Percentiles rank a stretch among this genome's conserved stretches.
phyloP scores from a whole-genome alignment of 1,140 invertebrate genomes.

The Tetramorium simillimum region DNA sequence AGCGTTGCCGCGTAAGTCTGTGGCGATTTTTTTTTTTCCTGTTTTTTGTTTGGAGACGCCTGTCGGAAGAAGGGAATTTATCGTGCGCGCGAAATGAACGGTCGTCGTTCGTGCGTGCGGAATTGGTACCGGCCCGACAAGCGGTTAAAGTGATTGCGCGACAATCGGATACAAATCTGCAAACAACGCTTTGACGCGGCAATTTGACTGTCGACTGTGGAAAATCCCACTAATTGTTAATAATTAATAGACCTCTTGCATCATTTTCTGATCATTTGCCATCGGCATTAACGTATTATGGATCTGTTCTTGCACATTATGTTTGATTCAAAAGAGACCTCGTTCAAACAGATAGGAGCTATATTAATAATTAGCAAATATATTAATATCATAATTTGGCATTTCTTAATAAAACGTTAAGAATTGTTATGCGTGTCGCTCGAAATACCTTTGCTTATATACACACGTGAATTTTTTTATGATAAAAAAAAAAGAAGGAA shows the following conservation, averaged over 20 bases:
- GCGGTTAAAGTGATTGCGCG: constrained; percentile 12
- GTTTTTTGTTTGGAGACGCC: background rate
- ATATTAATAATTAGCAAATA: background rate
- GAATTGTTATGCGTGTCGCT: background rate
- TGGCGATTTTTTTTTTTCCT: constrained; percentile 17
- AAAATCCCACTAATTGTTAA: background rate
- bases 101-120: background rate
- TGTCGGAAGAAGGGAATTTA: constrained; percentile 53
- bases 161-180: constrained; percentile 17
- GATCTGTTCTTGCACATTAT: no score
- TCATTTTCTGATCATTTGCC: background rate
- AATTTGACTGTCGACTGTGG: constrained; percentile 2
- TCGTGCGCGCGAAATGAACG: constrained; percentile 58
- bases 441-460: background rate
- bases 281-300: background rate
- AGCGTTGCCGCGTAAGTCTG: constrained; percentile 55
- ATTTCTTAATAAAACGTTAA: background rate
- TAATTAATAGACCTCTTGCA: background rate
- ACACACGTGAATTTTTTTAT: background rate
- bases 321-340: background rate
- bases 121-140: constrained; percentile 19
- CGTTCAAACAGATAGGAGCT: background rate
- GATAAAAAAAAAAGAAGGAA: constrained; percentile 12
- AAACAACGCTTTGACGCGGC: background rate
- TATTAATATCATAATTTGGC: background rate